Evolutionary conservation across 2,113 vertebrate species (phyloP), one percentile per base, ranked within the genome.

Genomic region (Oncorhynchus kisutch): DNA sequence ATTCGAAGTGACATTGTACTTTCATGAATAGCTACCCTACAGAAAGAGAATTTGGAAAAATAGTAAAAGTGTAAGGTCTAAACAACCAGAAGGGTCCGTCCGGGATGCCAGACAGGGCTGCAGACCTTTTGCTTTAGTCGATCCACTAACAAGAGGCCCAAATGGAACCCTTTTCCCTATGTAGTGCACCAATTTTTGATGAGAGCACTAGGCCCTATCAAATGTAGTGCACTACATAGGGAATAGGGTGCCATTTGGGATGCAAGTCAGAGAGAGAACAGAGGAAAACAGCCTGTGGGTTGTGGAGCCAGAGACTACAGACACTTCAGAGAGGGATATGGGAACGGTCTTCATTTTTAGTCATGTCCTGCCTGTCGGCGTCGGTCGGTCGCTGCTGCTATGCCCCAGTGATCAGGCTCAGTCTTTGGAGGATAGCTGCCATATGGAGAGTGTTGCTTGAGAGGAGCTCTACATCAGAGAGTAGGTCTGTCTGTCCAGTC

Each of bases 371-470:
- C 9, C 64, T 27, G n/a, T 25, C 45, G 25, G 24, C 11, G 25
- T 62, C 20, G 0, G 59, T 62, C n/a, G 3, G 59, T 62, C 14
- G 3, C 2, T 45, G 34, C 34, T 34, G 34, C 34, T 34, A 11
- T 45, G 39, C 39, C 39, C 39, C 1, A 45, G 39, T 45, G 39
- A 45, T 9, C 39, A 45, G 39, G 86, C 77, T 20, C 57, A 18
- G 79, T 81, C 80, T 76, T 75, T 74, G 85, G 87, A 85, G 83
- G 76, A 81, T 88, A 94, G 93, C 93, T 94, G 92, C 93, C 91
- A 82, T 80, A 45, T 2, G 8, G 39, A 45, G 8, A 45, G 39
- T 9, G 39, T 45, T 45, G 8, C 39, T 45, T 9, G 39, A 8
- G 1, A 45, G 39, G 39, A 45, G 39, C 39, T 45, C 39, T 45